phyloP scores from a whole-genome alignment of 1,140 invertebrate species.

The Diachasma alloeum region DNA sequence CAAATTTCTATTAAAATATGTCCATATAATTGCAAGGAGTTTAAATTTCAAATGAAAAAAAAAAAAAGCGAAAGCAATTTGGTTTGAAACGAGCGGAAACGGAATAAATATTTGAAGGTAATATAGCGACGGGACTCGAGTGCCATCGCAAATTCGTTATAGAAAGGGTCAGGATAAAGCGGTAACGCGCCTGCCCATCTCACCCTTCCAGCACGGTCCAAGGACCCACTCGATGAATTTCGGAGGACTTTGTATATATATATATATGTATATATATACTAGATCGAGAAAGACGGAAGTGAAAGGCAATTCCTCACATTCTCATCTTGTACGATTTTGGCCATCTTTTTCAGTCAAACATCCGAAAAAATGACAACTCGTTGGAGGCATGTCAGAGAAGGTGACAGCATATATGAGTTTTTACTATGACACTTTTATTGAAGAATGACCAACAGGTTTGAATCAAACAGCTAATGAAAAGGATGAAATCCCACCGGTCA shows the following conservation, averaged over 20 bases:
- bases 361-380: no score
- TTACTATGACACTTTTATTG: no score
- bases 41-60: neutral
- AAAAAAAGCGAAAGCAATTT: slow-evolving; percentile 10
- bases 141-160: neutral
- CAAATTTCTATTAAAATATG: no score
- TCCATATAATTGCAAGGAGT: neutral
- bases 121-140: slow-evolving; percentile 1
- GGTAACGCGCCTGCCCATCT: neutral
- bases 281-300: neutral
- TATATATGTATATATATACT: no score
- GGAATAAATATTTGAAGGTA: slow-evolving; percentile 15
- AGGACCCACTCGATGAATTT: slow-evolving; percentile 1
- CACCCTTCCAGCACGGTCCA: neutral
- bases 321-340: no score
- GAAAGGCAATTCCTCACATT: neutral
- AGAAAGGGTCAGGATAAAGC: neutral
- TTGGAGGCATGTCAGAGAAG: no score
- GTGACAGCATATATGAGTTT: no score
- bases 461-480: no score
- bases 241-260: neutral
- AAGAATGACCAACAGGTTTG: no score
- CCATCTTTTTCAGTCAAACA: no score
- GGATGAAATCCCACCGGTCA: no score
- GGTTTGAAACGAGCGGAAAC: neutral